Conservation (phyloP, 2,113 vertebrate genomes). For the Cheirogaleus medius region DNA sequence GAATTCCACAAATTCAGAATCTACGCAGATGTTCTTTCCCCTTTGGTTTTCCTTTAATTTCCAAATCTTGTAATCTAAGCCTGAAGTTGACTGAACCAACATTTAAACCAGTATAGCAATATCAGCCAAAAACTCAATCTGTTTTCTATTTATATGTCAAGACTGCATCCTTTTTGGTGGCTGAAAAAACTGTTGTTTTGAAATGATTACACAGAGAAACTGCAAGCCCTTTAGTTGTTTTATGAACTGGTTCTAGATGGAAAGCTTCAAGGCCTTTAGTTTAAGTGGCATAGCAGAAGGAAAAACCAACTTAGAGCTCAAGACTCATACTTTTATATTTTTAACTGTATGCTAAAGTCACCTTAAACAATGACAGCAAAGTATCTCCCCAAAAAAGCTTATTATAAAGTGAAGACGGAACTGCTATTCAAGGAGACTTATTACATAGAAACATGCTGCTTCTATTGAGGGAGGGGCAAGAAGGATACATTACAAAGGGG, state of each 20-base stretch:
- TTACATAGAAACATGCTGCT: not conserved
- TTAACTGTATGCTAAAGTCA: constrained; percentile 20
- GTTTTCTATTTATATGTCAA: constrained; percentile 98
- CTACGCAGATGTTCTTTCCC: constrained; percentile 89
- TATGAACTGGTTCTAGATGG: constrained; percentile 85
- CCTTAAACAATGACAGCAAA: constrained; percentile 44
- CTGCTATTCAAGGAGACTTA: not conserved
- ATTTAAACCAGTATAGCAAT: constrained; percentile 89
- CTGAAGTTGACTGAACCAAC: constrained; percentile 92
- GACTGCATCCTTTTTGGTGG: constrained; percentile 93
- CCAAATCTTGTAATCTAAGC: constrained; percentile 98
- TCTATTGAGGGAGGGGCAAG: not conserved
- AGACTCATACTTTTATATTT: not conserved
- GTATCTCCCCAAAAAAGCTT: not conserved
- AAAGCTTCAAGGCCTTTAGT: constrained; percentile 68
- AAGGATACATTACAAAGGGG: not conserved
- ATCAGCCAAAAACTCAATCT: constrained; percentile 94
- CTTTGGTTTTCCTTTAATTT: constrained; percentile 96
- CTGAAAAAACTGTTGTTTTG: constrained; percentile 93
- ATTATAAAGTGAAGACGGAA: not conserved
- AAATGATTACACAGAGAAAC: constrained; percentile 92
- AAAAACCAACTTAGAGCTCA: constrained; percentile 9
- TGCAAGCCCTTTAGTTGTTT: constrained; percentile 87
- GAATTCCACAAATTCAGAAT: constrained; percentile 86
- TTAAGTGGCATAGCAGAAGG: not conserved